Conservation (phyloP, 2,797 vertebrate species). For the Notamacropus eugenii region DNA sequence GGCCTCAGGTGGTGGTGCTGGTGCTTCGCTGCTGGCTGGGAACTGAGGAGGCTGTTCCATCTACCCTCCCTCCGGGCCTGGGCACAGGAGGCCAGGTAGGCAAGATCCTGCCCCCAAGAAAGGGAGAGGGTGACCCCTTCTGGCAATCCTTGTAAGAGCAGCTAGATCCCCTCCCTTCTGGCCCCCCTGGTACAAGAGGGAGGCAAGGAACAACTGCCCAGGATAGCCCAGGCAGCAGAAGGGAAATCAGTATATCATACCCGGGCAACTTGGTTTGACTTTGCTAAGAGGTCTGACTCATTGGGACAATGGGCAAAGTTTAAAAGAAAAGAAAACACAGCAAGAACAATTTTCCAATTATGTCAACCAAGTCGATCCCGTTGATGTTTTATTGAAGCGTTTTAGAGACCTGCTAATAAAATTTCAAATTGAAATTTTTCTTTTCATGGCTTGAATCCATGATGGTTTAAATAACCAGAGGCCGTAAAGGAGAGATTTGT, state of each 20-base stretch:
- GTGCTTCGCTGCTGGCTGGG: not conserved
- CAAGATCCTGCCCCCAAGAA: not conserved
- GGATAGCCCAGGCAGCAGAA: slow-evolving; percentile 83
- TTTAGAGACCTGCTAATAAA: slow-evolving; percentile 88
- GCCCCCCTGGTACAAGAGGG: slow-evolving; percentile 52
- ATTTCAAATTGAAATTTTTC: slow-evolving; percentile 91
- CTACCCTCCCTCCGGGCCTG: not conserved
- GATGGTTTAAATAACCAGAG: slow-evolving; percentile 84
- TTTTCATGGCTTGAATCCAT: slow-evolving; percentile 89
- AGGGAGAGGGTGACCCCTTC: not conserved
- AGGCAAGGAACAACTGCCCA: slow-evolving; percentile 68
- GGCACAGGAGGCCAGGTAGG: slow-evolving; percentile 16
- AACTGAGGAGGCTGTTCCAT: not conserved
- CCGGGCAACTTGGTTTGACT: slow-evolving; percentile 83
- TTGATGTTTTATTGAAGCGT: slow-evolving; percentile 84
- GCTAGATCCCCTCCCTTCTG: slow-evolving; percentile 1
- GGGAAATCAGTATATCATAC: slow-evolving; percentile 84
- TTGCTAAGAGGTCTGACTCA: slow-evolving; percentile 72
- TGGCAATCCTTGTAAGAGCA: not conserved
- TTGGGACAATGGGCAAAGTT: slow-evolving; percentile 68
- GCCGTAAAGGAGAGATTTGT: slow-evolving; percentile 78
- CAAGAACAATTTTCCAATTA: slow-evolving; percentile 76
- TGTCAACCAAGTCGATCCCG: slow-evolving; percentile 84
- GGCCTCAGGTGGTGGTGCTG: not conserved
- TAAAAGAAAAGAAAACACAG: slow-evolving; percentile 32